Conservation (phyloP, 2,797 vertebrate species). For the Artibeus lituratus region DNA sequence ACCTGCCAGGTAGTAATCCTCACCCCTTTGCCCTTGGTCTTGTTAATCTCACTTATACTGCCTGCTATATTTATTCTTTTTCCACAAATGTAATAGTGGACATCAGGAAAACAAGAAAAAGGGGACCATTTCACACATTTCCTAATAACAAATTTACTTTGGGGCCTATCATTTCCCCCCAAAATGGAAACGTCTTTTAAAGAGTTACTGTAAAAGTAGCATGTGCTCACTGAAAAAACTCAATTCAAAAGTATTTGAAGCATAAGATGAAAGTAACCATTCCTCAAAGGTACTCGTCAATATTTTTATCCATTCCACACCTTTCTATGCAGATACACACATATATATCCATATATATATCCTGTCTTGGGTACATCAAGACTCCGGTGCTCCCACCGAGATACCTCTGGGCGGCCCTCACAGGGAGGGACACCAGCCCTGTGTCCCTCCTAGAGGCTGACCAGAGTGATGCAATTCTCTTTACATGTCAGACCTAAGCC, state of each 20-base stretch:
- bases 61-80: background rate
- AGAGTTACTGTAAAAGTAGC: slow-evolving; percentile 20
- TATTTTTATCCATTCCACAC: slow-evolving; percentile 12
- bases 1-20: background rate
- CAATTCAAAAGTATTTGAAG: slow-evolving; percentile 4
- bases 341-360: too few relatives aligned
- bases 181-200: background rate
- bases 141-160: background rate
- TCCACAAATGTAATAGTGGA: background rate
- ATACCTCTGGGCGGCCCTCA: background rate
- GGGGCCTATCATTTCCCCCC: background rate
- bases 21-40: background rate
- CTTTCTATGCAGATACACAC: background rate
- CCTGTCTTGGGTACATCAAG: background rate
- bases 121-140: background rate
- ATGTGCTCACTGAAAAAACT: background rate
- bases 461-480: background rate
- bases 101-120: slow-evolving; percentile 28
- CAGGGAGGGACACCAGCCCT: background rate
- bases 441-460: background rate
- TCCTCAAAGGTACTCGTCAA: slow-evolving; percentile 23
- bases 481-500: background rate
- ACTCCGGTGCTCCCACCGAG: background rate
- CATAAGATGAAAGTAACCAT: background rate
- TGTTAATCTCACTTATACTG: background rate